A percentile compares a stretch with the other conserved stretches of the same genome.
Evolutionary conservation across 2,113 vertebrate genomes (phyloP).

Genomic region (Ibidorhyncha struthersii): DNA sequence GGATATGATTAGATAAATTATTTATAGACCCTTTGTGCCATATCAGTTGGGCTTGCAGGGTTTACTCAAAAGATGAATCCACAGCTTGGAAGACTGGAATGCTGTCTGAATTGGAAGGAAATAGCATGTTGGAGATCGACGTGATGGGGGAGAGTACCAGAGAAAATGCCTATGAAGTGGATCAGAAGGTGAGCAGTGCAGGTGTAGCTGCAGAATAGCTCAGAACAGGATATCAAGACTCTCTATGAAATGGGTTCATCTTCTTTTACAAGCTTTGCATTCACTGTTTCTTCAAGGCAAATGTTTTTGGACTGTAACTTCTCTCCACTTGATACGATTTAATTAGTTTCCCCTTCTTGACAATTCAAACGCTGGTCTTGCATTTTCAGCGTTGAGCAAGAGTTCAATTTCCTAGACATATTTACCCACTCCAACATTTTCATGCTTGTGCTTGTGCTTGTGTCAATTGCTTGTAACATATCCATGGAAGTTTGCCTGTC

Average conservation of each 20-base stretch:
- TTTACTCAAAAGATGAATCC: not conserved
- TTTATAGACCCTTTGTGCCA: not conserved
- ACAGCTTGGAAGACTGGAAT: not conserved
- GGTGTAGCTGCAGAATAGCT: not conserved
- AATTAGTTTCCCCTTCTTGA: not conserved
- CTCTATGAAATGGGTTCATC: not conserved
- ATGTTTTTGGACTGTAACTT: not conserved
- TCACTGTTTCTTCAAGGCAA: not conserved
- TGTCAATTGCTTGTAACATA: not conserved
- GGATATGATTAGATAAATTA: not conserved
- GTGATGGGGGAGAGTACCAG: not conserved
- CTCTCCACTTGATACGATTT: not conserved
- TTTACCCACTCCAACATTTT: not conserved
- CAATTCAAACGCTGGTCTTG: rapidly evolving
- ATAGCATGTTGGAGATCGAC: rapidly evolving
- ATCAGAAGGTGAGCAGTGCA: not conserved
- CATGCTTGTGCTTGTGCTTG: too few species aligned
- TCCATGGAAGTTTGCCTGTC: not conserved
- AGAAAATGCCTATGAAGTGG: not conserved
- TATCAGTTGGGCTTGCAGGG: rapidly evolving
- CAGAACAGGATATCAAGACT: not conserved
- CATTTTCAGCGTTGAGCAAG: not conserved
- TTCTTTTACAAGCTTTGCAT: not conserved
- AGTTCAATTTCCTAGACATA: not conserved
- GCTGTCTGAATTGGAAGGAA: not conserved